A percentile compares a stretch with the other conserved stretches of the same genome.
These are phyloP conservation scores for Hepsetus odoe DNA, from an alignment of 2,113 vertebrate species.

Conservation along the genomic window DNA sequence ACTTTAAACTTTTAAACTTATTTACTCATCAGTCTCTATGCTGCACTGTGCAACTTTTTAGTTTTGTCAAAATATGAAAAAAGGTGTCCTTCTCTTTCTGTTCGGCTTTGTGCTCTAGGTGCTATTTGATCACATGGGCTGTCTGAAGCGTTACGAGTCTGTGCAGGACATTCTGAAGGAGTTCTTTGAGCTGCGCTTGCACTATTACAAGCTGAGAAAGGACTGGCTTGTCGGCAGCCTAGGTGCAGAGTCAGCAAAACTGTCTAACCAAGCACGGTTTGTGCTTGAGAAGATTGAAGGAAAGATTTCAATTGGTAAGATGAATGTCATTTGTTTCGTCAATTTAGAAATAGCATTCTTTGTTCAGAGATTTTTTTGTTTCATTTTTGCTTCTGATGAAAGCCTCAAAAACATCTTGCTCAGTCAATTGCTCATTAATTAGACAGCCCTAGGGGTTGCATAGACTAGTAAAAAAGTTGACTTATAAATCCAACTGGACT, in stretches of 20 bases:
- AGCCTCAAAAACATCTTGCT: not conserved
- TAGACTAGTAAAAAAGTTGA: too few species aligned
- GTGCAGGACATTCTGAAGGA: constrained; percentile 96
- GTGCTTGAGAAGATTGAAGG: constrained; percentile 98
- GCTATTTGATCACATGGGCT: constrained; percentile 99
- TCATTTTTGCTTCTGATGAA: not conserved
- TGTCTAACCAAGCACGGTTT: constrained; percentile 97
- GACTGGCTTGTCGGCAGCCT: constrained; percentile 94
- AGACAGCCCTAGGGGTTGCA: too few species aligned
- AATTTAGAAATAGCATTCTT: not conserved
- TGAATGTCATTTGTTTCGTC: not conserved
- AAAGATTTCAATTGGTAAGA: constrained; percentile 89
- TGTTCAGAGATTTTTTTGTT: not conserved
- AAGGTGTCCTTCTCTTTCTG: not conserved
- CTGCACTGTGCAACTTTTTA: not conserved
- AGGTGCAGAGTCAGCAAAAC: constrained; percentile 90
- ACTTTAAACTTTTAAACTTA: not conserved
- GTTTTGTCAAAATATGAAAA: constrained; percentile 5
- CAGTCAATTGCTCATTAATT: too few species aligned
- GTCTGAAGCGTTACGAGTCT: constrained; percentile 95
- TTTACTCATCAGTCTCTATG: not conserved
- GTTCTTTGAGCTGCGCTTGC: constrained; percentile 94
- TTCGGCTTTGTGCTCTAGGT: constrained; percentile 74
- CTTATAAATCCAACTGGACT: too few species aligned
- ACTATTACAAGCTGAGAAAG: constrained; percentile 94